Evolutionary conservation across 2,888 invertebrate genomes (phyloP), one percentile per base, ranked within the genome.

Genomic region (Orchesella flavescens): DNA sequence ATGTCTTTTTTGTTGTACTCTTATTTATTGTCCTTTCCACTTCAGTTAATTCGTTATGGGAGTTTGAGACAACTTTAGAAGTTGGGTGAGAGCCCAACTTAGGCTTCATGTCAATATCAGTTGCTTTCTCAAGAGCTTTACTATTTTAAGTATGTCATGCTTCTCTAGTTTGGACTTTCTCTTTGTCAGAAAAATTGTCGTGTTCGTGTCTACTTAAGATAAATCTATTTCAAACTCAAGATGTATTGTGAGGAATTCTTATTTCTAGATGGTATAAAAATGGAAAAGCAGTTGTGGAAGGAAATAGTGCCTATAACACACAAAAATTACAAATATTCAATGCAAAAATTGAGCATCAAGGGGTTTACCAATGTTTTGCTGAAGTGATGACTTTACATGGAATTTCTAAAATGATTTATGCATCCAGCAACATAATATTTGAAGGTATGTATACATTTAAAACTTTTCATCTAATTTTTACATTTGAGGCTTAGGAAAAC

Each of bases 341-440:
- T 61, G 81, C 79, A 3, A 73, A 59, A 34, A 57, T 84, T 12
- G 89, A 89, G 24, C 91, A 91, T 87, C 89, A 90, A 71, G 92
- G 91, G 19, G 79, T 91, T 89, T 92, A 91, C 88, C 92, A 92
- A 87, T 92, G 92, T 84, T 89, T 91, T 75, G 90, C 90, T 0
- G 88, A 89, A 74, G 89, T 89, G 55, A 89, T 89, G 13, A 24
- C 19, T 34, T 2, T 7, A 34, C 3, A 34, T 4, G 34, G 34
- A 34, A 7, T 34, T 34, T 34, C 34, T 2, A 2, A 34, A 34
- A 34, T 2, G 10, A 1, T 53, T 12, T 53, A 69, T 1, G 69
- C 69, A 4, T 34, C 53, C 4, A 10, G 21, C 15, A 53, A 1
- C 15, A 24, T 69, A 9, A 5, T 69, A 1, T 69, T 69, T 23